Evolutionary conservation across 2,113 vertebrate genomes (phyloP).

Genomic region (Pagrus major): DNA sequence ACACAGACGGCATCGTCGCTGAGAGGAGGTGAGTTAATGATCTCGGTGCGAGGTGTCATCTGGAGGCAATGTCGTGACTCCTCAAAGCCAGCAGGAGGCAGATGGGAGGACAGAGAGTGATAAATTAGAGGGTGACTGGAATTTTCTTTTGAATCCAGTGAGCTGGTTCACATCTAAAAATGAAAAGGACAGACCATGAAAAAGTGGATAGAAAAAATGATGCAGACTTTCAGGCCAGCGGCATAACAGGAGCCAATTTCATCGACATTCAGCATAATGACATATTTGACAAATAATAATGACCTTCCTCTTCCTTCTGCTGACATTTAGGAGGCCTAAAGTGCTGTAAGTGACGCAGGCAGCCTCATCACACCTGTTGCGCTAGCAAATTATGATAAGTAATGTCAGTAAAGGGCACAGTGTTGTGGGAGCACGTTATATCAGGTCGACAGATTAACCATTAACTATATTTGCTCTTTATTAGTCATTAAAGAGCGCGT

Average conservation of each 20-base stretch:
- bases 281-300: constrained; percentile 18
- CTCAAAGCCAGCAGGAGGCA: constrained; percentile 8
- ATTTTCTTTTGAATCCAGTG: neutral
- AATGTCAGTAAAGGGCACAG: neutral
- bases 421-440: too few species aligned
- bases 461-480: too few species aligned
- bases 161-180: neutral
- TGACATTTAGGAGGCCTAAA: constrained; percentile 33
- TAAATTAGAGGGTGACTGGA: neutral
- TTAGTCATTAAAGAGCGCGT: too few species aligned
- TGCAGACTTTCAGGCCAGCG: rapidly evolving
- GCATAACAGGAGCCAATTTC: neutral
- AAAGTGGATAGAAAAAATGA: neutral
- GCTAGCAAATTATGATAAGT: neutral
- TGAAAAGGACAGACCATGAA: neutral
- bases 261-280: constrained; percentile 8
- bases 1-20: neutral
- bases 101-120: neutral
- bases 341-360: neutral
- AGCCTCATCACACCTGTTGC: neutral
- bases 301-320: neutral
- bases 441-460: too few species aligned
- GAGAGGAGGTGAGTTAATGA: neutral
- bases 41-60: neutral
- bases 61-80: neutral